A percentile compares a stretch with the other conserved stretches of the same genome.
Evolutionary conservation across 1,140 invertebrate species (phyloP).

Genomic region (Habropoda laboriosa): DNA sequence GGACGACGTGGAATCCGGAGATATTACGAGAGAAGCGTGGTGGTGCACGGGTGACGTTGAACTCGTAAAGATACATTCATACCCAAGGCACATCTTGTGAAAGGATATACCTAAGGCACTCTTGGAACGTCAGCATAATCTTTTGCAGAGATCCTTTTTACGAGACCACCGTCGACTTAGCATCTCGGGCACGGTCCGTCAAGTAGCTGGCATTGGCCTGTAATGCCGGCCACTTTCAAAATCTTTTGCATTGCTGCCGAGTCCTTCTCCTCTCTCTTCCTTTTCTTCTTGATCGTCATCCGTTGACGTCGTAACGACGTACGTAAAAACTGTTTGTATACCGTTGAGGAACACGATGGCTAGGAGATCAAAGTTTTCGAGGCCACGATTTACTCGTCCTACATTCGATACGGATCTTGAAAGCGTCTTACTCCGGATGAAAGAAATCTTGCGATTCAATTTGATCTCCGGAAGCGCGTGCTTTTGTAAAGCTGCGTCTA

Average conservation of each 20-base stretch:
- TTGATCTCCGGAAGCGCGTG: no score
- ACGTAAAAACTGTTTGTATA: not conserved
- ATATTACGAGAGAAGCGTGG: conserved; percentile 38
- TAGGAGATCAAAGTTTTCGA: not conserved
- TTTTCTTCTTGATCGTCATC: not conserved
- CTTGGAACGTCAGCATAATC: conserved; percentile 60
- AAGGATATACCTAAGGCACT: conserved; percentile 49
- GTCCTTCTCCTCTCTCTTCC: not conserved
- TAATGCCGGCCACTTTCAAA: conserved; percentile 5
- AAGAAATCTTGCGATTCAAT: not conserved
- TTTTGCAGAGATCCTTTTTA: conserved; percentile 59
- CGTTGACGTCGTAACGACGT: conserved; percentile 3
- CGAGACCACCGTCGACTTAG: conserved; percentile 53
- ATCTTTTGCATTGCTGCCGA: conserved; percentile 13
- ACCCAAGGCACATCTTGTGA: conserved; percentile 47
- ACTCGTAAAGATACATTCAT: conserved; percentile 65
- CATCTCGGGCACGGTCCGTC: conserved; percentile 49
- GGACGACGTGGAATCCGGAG: conserved; percentile 35
- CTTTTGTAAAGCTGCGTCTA: no score
- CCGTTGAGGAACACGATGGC: not conserved
- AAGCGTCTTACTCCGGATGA: not conserved
- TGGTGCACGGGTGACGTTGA: conserved; percentile 35
- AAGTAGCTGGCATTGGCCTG: conserved; percentile 26
- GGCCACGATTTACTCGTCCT: not conserved
- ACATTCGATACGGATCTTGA: conserved; percentile 5